Conservation (phyloP, 23 tunicate species). For the Halocynthia aurantium region DNA sequence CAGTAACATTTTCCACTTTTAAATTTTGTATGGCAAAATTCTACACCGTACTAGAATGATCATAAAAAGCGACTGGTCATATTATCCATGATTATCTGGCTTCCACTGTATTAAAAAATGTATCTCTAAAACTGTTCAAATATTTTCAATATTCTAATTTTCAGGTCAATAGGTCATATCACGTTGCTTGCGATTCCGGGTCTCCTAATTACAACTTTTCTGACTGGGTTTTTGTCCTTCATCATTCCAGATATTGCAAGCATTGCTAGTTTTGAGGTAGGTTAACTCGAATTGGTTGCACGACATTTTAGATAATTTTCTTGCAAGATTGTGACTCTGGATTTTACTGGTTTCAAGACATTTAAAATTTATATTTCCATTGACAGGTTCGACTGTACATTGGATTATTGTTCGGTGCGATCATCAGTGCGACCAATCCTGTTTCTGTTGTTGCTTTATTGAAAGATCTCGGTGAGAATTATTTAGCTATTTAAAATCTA, state of each 20-base stretch:
- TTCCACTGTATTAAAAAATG: no score
- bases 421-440: slow-evolving; percentile 92
- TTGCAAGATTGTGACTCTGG: no score
- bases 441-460: slow-evolving; percentile 84
- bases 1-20: no score
- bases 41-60: no score
- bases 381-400: slow-evolving; percentile 33
- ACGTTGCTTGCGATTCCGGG: slow-evolving; percentile 68
- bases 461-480: slow-evolving; percentile 51
- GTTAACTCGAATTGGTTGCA: background rate
- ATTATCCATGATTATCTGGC: no score
- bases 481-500: no score
- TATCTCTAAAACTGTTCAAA: no score
- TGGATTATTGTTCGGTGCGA: slow-evolving; percentile 71
- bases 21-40: no score
- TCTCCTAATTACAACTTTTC: slow-evolving; percentile 41
- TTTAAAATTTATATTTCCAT: background rate
- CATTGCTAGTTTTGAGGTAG: slow-evolving; percentile 29
- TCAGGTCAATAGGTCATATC: slow-evolving; percentile 77
- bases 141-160: background rate
- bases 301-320: no score
- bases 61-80: no score
- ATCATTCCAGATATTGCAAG: slow-evolving; percentile 60
- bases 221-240: slow-evolving; percentile 57
- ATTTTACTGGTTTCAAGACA: background rate